A percentile compares a stretch with the other conserved stretches of the same genome.
phyloP scores from a whole-genome alignment of 2,888 invertebrate genomes.

The Lasius fuliginosus region DNA sequence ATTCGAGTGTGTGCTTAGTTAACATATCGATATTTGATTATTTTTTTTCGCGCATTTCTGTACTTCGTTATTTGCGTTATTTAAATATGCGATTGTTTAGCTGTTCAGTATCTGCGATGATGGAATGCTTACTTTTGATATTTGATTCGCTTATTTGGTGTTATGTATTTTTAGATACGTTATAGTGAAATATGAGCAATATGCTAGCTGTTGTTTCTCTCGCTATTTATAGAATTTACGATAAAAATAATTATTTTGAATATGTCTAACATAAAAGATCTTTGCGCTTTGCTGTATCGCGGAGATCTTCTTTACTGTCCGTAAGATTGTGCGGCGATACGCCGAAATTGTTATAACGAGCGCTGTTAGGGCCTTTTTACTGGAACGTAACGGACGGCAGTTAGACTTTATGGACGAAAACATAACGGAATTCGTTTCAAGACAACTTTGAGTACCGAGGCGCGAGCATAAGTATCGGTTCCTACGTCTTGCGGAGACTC shows the following conservation, averaged over 20 bases:
- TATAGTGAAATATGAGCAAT: background rate
- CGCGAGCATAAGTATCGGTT: constrained; percentile 55
- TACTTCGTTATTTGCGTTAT: background rate
- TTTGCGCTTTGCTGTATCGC: constrained; percentile 10
- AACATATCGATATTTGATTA: constrained; percentile 23
- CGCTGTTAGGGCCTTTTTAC: constrained; percentile 53
- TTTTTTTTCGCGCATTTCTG: constrained; percentile 1
- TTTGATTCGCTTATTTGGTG: background rate
- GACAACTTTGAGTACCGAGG: constrained; percentile 53
- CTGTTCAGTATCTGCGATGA: background rate
- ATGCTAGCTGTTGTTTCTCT: background rate
- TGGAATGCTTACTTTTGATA: background rate
- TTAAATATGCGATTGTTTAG: background rate
- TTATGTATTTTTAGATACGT: background rate
- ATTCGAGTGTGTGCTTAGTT: constrained; percentile 1
- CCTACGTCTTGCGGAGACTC: constrained; percentile 25
- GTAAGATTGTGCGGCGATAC: constrained; percentile 47
- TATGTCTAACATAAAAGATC: constrained; percentile 13
- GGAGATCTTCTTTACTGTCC: constrained; percentile 42
- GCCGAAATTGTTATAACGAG: constrained; percentile 61
- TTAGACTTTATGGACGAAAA: constrained; percentile 69
- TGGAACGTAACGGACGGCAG: constrained; percentile 64
- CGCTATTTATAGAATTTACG: background rate
- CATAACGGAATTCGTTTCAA: constrained; percentile 68
- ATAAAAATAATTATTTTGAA: constrained; percentile 7